Conservation (phyloP, 2,113 vertebrate genomes). For the Scopus umbretta region DNA sequence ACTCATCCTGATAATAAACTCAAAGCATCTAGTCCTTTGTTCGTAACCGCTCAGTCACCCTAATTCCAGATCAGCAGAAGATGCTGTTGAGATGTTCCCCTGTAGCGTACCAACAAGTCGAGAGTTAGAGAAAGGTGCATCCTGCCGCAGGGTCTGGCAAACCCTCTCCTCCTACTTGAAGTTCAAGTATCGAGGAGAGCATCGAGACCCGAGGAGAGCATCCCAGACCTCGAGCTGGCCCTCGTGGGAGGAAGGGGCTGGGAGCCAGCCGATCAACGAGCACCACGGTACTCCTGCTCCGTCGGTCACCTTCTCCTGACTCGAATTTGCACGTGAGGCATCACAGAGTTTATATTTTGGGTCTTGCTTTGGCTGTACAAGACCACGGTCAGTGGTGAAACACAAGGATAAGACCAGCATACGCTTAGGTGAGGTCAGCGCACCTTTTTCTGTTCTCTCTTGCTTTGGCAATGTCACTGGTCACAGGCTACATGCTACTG, state of each 20-base stretch:
- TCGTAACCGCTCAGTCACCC: background rate
- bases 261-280: background rate
- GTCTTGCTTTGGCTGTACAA: background rate
- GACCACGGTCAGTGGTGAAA: background rate
- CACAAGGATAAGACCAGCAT: background rate
- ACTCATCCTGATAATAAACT: background rate
- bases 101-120: background rate
- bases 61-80: background rate
- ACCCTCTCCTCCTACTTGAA: background rate
- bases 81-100: conserved; percentile 38
- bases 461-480: conserved; percentile 20
- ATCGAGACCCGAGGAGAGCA: accelerated
- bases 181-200: background rate
- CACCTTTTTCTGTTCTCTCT: background rate
- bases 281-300: background rate
- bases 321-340: background rate
- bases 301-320: background rate
- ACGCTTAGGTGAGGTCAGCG: background rate
- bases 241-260: background rate
- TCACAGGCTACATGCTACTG: conserved; percentile 9
- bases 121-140: background rate
- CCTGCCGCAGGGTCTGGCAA: background rate
- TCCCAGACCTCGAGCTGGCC: background rate
- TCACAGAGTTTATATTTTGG: background rate
- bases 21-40: background rate